A percentile compares a stretch with the other conserved stretches of the same genome.
These are phyloP conservation scores for Brachionus sp. DNA, from an alignment of 1,140 invertebrate species.

Conservation along the genomic window DNA sequence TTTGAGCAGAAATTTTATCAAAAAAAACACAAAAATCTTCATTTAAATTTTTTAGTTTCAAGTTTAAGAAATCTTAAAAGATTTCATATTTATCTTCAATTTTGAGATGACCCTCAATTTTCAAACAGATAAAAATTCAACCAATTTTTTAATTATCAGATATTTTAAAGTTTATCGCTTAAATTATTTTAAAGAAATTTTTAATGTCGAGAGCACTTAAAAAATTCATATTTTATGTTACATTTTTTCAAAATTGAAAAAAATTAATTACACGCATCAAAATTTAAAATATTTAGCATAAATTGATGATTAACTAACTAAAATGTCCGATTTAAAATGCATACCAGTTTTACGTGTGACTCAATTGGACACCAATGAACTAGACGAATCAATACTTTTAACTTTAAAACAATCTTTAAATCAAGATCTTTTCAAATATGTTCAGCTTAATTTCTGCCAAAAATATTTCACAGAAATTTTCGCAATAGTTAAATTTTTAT, in stretches of 20 bases:
- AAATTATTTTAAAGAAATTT: background rate
- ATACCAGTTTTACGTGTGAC: conserved; percentile 25
- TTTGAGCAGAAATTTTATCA: background rate
- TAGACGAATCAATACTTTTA: conserved; percentile 3
- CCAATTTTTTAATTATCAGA: background rate
- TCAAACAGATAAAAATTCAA: background rate
- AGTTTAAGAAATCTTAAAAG: background rate
- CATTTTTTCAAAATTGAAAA: background rate
- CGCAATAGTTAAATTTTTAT: background rate
- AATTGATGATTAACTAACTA: background rate
- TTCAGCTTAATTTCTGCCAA: conserved; percentile 5
- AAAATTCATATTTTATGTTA: background rate
- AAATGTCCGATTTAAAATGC: background rate
- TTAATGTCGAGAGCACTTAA: background rate
- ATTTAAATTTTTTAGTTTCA: background rate
- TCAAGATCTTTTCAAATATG: conserved; percentile 23
- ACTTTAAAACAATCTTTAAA: conserved; percentile 6
- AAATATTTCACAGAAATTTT: conserved; percentile 24
- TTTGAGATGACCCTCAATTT: background rate
- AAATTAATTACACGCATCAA: background rate
- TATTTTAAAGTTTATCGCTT: background rate
- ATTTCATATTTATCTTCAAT: background rate
- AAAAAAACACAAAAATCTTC: background rate
- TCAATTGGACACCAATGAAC: conserved; percentile 19
- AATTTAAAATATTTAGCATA: background rate